phyloP scores from a whole-genome alignment of 2,797 vertebrate genomes.

The Rhinichthys osculus region DNA sequence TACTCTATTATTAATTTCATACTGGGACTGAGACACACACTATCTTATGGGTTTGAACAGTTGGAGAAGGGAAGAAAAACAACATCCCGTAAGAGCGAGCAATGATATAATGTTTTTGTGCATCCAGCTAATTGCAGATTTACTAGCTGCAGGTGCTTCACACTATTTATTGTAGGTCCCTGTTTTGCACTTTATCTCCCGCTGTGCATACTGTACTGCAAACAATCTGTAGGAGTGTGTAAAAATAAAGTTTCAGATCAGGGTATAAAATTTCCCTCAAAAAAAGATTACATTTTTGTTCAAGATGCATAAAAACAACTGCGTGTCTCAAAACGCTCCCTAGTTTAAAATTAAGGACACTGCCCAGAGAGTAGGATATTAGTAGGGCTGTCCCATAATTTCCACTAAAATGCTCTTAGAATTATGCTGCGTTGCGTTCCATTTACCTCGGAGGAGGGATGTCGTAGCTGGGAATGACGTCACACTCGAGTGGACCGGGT shows the following conservation, averaged over 20 bases:
- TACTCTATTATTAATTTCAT: slow-evolving; percentile 42
- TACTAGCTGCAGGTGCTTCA: slow-evolving; percentile 64
- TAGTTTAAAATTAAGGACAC: not conserved
- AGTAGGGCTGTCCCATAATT: not conserved
- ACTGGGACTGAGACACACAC: slow-evolving; percentile 1
- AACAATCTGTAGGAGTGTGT: slow-evolving; percentile 14
- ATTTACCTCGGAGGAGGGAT: not conserved
- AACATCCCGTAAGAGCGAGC: slow-evolving; percentile 25
- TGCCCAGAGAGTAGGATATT: not conserved
- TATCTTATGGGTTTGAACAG: slow-evolving; percentile 39
- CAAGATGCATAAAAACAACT: not conserved
- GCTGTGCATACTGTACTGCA: slow-evolving; percentile 39
- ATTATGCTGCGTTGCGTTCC: not conserved
- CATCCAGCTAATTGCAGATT: slow-evolving; percentile 70
- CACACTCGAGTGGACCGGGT: not conserved
- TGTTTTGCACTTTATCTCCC: slow-evolving; percentile 61
- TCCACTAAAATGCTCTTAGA: not conserved
- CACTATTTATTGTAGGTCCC: slow-evolving; percentile 63
- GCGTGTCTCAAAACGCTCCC: not conserved
- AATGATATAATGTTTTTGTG: slow-evolving; percentile 58
- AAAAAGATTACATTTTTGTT: not conserved
- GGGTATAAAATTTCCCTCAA: not conserved
- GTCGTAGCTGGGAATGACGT: not conserved
- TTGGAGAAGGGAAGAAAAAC: slow-evolving; percentile 32
- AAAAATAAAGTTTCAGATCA: not conserved